These are phyloP conservation scores for Panthera leo DNA, from an alignment of 2,113 vertebrate genomes.

Conservation along the genomic window DNA sequence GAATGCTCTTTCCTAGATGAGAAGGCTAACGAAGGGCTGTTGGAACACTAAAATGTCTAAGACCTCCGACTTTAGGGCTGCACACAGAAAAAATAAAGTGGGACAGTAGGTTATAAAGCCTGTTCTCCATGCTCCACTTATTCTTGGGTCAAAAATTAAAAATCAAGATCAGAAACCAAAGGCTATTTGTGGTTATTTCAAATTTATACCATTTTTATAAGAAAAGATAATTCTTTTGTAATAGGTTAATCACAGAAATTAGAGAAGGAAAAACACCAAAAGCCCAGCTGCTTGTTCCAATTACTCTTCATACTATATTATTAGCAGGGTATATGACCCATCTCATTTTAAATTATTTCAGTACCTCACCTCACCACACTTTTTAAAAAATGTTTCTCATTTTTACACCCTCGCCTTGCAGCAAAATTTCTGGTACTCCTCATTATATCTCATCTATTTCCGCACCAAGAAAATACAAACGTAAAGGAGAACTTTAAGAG, in stretches of 20 bases:
- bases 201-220: conserved; percentile 6
- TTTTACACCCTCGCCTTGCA: neutral
- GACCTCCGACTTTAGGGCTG: neutral
- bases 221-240: conserved; percentile 17
- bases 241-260: neutral
- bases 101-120: neutral
- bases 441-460: neutral
- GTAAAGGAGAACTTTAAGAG: neutral
- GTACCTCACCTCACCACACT: neutral
- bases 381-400: neutral
- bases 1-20: fast-evolving
- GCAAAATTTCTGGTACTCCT: conserved; percentile 19
- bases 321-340: neutral
- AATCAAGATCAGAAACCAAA: neutral
- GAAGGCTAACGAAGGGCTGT: neutral
- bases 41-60: neutral
- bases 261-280: neutral
- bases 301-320: neutral
- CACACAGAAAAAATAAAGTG: neutral
- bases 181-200: neutral
- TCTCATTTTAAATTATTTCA: conserved; percentile 46
- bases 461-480: neutral
- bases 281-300: neutral
- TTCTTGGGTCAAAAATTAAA: neutral
- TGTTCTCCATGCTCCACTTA: neutral